A percentile compares a stretch with the other conserved stretches of the same genome.
These are phyloP conservation scores for Grallaria varia DNA, from an alignment of 2,113 vertebrate species.

Conservation along the genomic window DNA sequence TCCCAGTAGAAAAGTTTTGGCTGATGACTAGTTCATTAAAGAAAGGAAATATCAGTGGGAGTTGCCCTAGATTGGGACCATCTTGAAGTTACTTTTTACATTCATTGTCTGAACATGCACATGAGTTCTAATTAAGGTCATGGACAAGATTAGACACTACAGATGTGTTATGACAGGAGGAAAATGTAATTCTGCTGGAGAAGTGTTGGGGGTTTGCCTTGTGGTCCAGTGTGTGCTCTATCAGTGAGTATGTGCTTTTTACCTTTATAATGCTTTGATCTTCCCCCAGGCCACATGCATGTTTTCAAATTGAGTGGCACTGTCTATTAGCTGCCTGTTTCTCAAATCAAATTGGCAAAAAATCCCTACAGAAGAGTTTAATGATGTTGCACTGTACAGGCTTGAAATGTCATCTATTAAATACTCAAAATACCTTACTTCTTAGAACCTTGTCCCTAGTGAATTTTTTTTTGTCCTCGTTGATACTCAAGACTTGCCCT, in stretches of 20 bases:
- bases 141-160: background rate
- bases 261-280: background rate
- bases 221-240: background rate
- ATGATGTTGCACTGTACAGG: constrained; percentile 20
- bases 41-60: background rate
- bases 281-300: background rate
- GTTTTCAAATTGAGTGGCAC: background rate
- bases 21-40: background rate
- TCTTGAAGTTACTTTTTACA: background rate
- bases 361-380: background rate
- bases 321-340: background rate
- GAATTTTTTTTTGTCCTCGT: background rate
- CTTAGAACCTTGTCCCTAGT: constrained; percentile 5
- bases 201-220: background rate
- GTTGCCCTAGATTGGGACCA: background rate
- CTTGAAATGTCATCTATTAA: constrained; percentile 32
- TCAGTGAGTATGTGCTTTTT: background rate
- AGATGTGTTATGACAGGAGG: background rate
- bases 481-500: rapidly evolving
- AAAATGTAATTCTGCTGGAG: background rate
- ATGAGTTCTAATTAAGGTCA: background rate
- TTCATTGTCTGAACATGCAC: background rate
- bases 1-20: background rate
- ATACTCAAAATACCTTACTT: background rate
- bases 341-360: background rate